A percentile compares a stretch with the other conserved stretches of the same genome.
These are phyloP conservation scores for Danionella dracula DNA, from an alignment of 2,797 vertebrate genomes.

Conservation along the genomic window DNA sequence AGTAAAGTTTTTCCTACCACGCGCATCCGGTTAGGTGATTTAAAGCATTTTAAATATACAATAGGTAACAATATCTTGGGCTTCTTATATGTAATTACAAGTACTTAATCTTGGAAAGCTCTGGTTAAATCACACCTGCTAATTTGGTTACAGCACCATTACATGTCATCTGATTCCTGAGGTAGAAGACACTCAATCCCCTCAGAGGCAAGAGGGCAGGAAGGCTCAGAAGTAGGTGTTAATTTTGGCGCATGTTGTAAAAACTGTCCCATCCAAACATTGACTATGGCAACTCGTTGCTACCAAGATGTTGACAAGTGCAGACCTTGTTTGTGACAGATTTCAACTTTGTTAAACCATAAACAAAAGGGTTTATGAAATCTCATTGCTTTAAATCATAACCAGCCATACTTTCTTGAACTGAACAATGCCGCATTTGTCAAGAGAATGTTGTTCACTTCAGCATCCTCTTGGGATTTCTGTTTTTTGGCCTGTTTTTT, in stretches of 20 bases:
- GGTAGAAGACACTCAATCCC: slow-evolving; percentile 20
- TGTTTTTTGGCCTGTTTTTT: slow-evolving; percentile 16
- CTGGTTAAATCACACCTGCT: slow-evolving; percentile 11
- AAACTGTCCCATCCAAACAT: slow-evolving; percentile 21
- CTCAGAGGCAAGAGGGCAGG: background rate
- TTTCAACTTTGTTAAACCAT: slow-evolving; percentile 17
- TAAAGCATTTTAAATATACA: background rate
- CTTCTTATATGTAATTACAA: background rate
- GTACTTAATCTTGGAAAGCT: background rate
- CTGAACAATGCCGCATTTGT: background rate
- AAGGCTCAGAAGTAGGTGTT: slow-evolving; percentile 32
- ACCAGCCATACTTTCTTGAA: background rate
- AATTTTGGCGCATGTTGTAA: slow-evolving; percentile 31
- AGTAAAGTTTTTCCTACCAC: background rate
- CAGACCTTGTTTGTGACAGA: slow-evolving; percentile 12
- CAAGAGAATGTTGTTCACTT: slow-evolving; percentile 9
- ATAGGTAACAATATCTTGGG: background rate
- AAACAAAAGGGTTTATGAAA: no score
- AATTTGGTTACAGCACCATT: slow-evolving; percentile 22
- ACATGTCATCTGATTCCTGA: slow-evolving; percentile 21
- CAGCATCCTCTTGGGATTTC: background rate
- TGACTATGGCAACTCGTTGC: slow-evolving; percentile 21
- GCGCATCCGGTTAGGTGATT: background rate
- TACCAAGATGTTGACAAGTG: slow-evolving; percentile 4
- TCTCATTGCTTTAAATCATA: background rate